These are phyloP conservation scores for Oscheius myriophilus DNA, from an alignment of 2,888 invertebrate genomes.

Conservation along the genomic window DNA sequence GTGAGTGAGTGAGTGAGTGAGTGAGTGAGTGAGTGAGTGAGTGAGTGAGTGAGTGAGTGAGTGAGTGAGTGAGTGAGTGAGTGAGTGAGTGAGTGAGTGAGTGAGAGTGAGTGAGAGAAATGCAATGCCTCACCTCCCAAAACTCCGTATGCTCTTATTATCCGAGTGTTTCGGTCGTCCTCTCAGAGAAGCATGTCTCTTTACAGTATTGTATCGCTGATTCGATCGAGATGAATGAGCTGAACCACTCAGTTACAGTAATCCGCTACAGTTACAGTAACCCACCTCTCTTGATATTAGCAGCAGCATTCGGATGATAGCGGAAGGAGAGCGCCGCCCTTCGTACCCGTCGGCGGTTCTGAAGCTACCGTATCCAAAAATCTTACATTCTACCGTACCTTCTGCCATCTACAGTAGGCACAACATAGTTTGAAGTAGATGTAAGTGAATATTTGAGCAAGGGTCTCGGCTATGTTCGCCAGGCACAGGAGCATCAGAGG, in stretches of 20 bases:
- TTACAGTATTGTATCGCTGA: conserved; percentile 61
- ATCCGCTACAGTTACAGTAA: background rate
- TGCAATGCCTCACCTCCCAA: conserved; percentile 36
- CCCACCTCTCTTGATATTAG: conserved; percentile 64
- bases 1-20: no score
- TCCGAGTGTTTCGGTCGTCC: conserved; percentile 37
- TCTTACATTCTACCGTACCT: conserved; percentile 23
- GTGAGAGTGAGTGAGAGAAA: background rate
- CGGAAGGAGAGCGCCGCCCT: conserved; percentile 69
- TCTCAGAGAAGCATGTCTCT: conserved; percentile 63
- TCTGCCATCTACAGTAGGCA: conserved; percentile 71
- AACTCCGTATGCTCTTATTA: conserved; percentile 66
- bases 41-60: no score
- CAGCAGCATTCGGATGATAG: conserved; percentile 70
- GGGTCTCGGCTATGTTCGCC: conserved; percentile 75
- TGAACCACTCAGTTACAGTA: conserved; percentile 30
- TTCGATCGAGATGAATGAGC: conserved; percentile 66
- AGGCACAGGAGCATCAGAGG: conserved; percentile 75
- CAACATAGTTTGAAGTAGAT: conserved; percentile 72
- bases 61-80: no score
- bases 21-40: no score
- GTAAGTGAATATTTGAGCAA: conserved; percentile 74
- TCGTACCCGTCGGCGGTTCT: conserved; percentile 60
- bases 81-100: no score
- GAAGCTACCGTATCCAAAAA: background rate